Conservation (phyloP, 2,888 invertebrate genomes). For the Lordiphosa fenestrarum region DNA sequence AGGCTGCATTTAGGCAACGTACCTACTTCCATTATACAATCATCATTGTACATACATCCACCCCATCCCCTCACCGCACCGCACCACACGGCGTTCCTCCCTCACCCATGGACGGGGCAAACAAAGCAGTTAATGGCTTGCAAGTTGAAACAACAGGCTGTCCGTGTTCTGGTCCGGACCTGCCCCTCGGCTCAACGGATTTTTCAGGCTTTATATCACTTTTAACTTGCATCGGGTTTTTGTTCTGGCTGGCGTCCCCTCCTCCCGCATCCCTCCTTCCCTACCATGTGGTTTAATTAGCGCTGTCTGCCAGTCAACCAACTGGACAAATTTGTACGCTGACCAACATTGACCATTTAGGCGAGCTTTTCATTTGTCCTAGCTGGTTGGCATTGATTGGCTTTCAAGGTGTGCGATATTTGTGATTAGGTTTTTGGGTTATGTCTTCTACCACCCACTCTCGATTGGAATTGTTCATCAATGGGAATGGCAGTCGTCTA, state of each 20-base stretch:
- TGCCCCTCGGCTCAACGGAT: constrained; percentile 27
- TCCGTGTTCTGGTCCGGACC: not conserved
- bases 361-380: constrained; percentile 33
- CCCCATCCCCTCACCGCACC: not conserved
- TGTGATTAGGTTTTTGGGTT: constrained; percentile 8
- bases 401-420: constrained; percentile 34
- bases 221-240: constrained; percentile 33
- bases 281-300: constrained; percentile 64
- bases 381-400: constrained; percentile 47
- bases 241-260: not conserved
- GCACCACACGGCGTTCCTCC: not conserved
- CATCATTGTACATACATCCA: constrained; percentile 31
- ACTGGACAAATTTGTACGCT: constrained; percentile 59
- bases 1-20: constrained; percentile 53
- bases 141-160: constrained; percentile 41
- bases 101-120: constrained; percentile 4
- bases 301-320: constrained; percentile 60
- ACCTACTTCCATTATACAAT: constrained; percentile 61
- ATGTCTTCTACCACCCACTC: too few species aligned
- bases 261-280: constrained; percentile 2
- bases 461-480: too few species aligned
- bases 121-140: constrained; percentile 43
- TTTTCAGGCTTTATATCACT: constrained; percentile 60
- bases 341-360: constrained; percentile 58
- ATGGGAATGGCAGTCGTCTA: too few species aligned